Percentiles rank a stretch among this genome's conserved stretches.
phyloP scores from a whole-genome alignment of 2,113 vertebrate genomes.

The Ceratotherium simum region DNA sequence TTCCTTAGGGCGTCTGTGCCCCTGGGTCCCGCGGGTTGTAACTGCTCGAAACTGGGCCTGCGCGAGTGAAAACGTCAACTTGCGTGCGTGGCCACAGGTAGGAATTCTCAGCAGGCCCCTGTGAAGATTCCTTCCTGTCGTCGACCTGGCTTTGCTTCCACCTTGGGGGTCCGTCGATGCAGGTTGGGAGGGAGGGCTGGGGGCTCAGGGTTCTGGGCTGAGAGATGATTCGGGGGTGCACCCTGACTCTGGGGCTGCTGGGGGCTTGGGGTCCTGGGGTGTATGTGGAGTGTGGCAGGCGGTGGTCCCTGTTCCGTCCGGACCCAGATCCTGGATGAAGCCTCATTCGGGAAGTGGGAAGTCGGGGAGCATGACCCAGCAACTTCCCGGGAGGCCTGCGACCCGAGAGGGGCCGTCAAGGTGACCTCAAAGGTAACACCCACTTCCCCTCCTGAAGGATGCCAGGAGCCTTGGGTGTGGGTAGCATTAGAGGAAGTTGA shows the following conservation, averaged over 20 bases:
- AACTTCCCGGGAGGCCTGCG: neutral
- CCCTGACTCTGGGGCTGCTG: neutral
- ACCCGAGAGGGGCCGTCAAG: neutral
- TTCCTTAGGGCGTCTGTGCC: too few species aligned
- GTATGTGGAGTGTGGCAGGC: fast-evolving
- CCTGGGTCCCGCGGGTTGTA: neutral
- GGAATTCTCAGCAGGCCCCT: neutral
- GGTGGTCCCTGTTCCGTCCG: neutral
- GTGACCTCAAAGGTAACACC: neutral
- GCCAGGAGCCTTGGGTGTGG: neutral
- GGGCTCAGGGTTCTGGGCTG: neutral
- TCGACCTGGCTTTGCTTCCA: fast-evolving
- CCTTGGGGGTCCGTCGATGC: too few species aligned
- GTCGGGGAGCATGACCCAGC: neutral
- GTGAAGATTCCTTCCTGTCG: neutral
- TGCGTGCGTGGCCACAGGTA: fast-evolving
- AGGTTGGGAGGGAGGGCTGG: neutral
- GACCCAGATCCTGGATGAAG: neutral
- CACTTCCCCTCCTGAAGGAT: neutral
- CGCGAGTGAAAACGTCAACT: neutral
- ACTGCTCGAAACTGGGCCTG: neutral
- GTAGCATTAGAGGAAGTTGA: neutral
- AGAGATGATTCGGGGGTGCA: neutral
- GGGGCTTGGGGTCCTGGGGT: neutral
- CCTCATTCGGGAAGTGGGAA: neutral